Evolutionary conservation across 2,113 vertebrate species (phyloP).

Genomic region (Parus major): DNA sequence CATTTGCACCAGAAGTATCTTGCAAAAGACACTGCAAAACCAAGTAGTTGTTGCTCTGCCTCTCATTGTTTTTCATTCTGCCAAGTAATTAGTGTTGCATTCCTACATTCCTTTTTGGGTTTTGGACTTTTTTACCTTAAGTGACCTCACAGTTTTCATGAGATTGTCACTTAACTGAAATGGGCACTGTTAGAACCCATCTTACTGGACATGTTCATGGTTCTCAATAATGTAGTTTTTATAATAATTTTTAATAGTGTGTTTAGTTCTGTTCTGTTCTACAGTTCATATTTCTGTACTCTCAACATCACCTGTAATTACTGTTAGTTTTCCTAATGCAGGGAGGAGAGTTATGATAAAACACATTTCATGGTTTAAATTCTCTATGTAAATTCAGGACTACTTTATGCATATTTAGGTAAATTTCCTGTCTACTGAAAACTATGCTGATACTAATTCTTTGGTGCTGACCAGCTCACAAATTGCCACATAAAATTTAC

Average conservation of each 20-base stretch:
- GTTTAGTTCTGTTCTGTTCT: neutral
- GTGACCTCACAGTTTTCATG: neutral
- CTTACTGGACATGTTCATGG: neutral
- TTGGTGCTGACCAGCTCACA: neutral
- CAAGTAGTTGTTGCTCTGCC: neutral
- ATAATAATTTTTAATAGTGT: too few species aligned
- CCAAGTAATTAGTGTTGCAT: neutral
- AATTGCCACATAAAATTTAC: neutral
- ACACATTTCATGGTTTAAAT: neutral
- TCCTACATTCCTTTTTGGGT: neutral
- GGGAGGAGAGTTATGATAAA: neutral
- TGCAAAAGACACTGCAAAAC: neutral
- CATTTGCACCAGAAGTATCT: neutral
- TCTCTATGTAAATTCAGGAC: neutral
- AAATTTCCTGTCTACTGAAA: neutral
- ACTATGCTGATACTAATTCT: neutral
- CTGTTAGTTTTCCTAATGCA: neutral
- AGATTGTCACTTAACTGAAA: neutral
- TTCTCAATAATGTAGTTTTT: neutral
- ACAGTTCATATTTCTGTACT: neutral
- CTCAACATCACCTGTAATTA: neutral
- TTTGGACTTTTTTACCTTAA: neutral
- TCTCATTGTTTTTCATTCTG: neutral
- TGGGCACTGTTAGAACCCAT: neutral
- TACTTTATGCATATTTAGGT: neutral